Evolutionary conservation across 2,113 vertebrate species (phyloP).

Genomic region (Pteropus alecto): DNA sequence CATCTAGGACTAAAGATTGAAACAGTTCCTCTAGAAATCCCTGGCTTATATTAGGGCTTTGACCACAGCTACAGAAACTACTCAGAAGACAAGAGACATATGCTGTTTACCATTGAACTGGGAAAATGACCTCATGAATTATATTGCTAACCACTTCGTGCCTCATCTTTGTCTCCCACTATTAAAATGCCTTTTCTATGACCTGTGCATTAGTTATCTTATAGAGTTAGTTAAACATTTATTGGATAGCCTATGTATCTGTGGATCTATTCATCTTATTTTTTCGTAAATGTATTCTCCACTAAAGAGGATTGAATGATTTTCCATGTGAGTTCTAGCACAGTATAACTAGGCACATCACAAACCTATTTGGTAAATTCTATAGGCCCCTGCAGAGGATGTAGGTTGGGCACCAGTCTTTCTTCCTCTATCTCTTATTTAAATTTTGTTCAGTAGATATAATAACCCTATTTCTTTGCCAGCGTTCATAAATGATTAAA

Average conservation of each 20-base stretch:
- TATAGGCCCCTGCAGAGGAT: not conserved
- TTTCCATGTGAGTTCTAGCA: not conserved
- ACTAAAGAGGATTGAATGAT: not conserved
- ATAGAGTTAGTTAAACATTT: not conserved
- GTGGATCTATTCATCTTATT: not conserved
- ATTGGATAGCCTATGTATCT: not conserved
- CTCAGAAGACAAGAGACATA: not conserved
- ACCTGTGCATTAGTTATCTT: not conserved
- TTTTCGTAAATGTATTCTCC: not conserved
- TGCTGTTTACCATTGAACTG: not conserved
- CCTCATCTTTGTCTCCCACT: not conserved
- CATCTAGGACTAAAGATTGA: not conserved
- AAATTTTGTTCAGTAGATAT: conserved; percentile 3
- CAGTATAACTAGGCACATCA: not conserved
- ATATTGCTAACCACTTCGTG: not conserved
- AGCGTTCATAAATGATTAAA: not conserved
- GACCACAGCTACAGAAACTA: not conserved
- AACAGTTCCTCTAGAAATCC: not conserved
- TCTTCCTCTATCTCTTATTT: not conserved
- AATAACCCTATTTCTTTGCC: not conserved
- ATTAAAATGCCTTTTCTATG: not conserved
- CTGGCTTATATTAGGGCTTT: not conserved
- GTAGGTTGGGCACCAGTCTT: not conserved
- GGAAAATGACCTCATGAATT: not conserved
- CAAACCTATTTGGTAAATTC: not conserved